These are phyloP conservation scores for Spinus olivaceus DNA, from an alignment of 2,797 vertebrate genomes.

Conservation along the genomic window DNA sequence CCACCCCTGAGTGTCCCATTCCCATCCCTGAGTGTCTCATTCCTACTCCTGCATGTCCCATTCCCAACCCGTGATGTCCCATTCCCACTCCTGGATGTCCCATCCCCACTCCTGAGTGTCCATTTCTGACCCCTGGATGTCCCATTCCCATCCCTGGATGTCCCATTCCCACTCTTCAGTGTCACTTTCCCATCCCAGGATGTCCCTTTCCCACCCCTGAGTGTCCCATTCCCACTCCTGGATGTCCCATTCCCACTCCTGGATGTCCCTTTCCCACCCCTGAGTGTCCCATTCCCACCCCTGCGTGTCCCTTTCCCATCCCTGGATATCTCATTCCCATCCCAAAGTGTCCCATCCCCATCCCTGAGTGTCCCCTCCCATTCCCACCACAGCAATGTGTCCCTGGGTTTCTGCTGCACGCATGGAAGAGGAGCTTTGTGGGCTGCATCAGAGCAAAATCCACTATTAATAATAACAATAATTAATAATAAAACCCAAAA, in stretches of 20 bases:
- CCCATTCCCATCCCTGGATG: not conserved
- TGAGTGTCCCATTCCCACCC: fast-evolving
- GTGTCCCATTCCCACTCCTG: too few species aligned
- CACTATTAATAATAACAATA: not conserved
- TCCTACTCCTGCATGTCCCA: fast-evolving
- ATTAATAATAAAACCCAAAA: not conserved
- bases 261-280: fast-evolving
- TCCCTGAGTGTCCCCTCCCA: not conserved
- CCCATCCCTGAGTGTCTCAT: fast-evolving
- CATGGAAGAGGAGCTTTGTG: not conserved
- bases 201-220: not conserved
- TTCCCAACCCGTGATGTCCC: too few species aligned
- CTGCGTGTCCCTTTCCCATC: not conserved
- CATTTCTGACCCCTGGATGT: fast-evolving
- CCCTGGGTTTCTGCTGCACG: fast-evolving
- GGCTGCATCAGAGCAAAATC: not conserved
- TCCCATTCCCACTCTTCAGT: not conserved
- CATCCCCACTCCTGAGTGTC: fast-evolving
- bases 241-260: too few species aligned
- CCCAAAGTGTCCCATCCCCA: not conserved
- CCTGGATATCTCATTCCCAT: not conserved
- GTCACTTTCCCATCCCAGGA: too few species aligned
- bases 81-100: not conserved
- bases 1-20: fast-evolving
- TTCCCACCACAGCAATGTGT: fast-evolving